Conservation (phyloP, 1,140 invertebrate genomes). For the Bombus waltoni region DNA sequence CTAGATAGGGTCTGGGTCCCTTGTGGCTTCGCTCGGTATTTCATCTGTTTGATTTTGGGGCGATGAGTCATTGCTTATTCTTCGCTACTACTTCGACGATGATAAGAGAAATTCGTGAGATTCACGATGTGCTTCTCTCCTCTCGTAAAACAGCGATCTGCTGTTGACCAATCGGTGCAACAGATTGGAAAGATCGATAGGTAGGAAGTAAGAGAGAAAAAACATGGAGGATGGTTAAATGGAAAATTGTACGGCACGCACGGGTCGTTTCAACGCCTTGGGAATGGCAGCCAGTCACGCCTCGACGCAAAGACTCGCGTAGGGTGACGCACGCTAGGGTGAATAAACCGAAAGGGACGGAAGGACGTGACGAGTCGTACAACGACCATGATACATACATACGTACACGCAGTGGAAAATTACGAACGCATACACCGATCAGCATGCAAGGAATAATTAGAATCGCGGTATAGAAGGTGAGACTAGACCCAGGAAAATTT, state of each 20-base stretch:
- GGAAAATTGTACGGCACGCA: slow-evolving; percentile 31
- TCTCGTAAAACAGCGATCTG: neutral
- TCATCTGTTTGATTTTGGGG: neutral
- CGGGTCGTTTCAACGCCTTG: slow-evolving; percentile 36
- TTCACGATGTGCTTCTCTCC: no score
- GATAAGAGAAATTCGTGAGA: neutral
- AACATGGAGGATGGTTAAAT: neutral
- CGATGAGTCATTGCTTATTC: neutral
- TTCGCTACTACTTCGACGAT: neutral
- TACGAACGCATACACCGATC: neutral
- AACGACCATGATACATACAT: slow-evolving; percentile 23
- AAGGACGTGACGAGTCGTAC: slow-evolving; percentile 23
- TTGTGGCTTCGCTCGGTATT: neutral
- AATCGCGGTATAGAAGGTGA: neutral
- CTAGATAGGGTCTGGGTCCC: neutral
- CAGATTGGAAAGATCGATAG: neutral
- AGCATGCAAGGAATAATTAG: slow-evolving; percentile 25
- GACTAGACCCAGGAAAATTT: neutral
- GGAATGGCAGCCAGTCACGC: slow-evolving; percentile 60
- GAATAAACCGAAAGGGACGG: slow-evolving; percentile 58
- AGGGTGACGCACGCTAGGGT: slow-evolving; percentile 55
- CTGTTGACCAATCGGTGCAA: neutral
- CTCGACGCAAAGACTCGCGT: slow-evolving; percentile 46
- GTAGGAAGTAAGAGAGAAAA: slow-evolving; percentile 8
- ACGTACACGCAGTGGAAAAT: slow-evolving; percentile 26